A percentile compares a stretch with the other conserved stretches of the same genome.
These are phyloP conservation scores for Gephyroberyx darwinii DNA, from an alignment of 2,797 vertebrate genomes.

Conservation along the genomic window DNA sequence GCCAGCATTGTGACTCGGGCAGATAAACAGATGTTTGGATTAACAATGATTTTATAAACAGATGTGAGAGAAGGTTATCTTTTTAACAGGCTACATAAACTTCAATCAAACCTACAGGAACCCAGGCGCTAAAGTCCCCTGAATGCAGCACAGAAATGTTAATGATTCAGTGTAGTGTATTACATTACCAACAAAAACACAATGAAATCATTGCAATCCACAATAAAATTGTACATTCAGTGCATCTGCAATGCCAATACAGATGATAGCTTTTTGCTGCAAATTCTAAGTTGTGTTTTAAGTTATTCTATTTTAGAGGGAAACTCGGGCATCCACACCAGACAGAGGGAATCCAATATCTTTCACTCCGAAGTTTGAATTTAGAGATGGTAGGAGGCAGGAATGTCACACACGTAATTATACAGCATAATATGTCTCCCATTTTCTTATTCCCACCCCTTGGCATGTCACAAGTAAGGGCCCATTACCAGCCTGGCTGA, in stretches of 20 bases:
- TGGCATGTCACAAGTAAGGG: conserved; percentile 62
- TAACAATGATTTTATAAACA: conserved; percentile 71
- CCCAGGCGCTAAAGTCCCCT: conserved; percentile 15
- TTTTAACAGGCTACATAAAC: conserved; percentile 31
- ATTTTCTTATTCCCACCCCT: conserved; percentile 70
- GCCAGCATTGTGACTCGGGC: conserved; percentile 60
- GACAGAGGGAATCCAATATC: conserved; percentile 17
- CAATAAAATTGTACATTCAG: neutral
- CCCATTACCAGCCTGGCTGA: conserved; percentile 75
- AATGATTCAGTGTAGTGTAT: neutral
- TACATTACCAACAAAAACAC: conserved; percentile 10
- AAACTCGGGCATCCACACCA: conserved; percentile 1
- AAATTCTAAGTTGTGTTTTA: conserved; percentile 17
- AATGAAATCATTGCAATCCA: neutral
- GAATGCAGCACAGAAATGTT: conserved; percentile 9
- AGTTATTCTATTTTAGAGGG: conserved; percentile 39
- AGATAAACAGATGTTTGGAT: conserved; percentile 72
- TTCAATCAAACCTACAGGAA: conserved; percentile 25
- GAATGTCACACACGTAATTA: conserved; percentile 64
- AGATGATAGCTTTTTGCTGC: neutral
- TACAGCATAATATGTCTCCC: conserved; percentile 66
- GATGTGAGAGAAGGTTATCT: conserved; percentile 67
- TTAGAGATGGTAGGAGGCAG: conserved; percentile 46
- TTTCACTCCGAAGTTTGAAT: conserved; percentile 39
- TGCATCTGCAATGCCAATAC: neutral